Evolutionary conservation across 2,888 invertebrate species (phyloP), one percentile per base, ranked within the genome.

Genomic region (Rutpela maculata): DNA sequence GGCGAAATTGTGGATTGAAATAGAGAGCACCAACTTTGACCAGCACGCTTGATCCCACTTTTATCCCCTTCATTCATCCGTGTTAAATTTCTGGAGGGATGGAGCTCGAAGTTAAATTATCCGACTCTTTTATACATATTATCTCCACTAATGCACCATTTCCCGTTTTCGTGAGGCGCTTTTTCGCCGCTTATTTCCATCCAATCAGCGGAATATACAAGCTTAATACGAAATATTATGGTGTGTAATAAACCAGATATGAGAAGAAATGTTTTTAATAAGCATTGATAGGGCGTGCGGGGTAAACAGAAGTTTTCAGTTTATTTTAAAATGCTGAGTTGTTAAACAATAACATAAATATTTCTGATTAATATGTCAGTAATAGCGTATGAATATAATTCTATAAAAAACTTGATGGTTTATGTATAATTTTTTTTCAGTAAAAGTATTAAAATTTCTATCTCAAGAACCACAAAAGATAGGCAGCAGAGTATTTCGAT

Each of bases 1-100:
- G 80, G 78, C 82, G 81, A 83, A 85, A 86, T 84, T 83, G 84
- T 84, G 86, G 85, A 86, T 86, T 86, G 87, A 86, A 87, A 87
- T 85, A 85, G 87, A 85, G 83, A 84, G 83, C 83, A 84, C 83
- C 84, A 85, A 86, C 85, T 86, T 85, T 86, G 86, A 85, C 85
- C 87, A 83, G 82, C 82, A 78, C 81, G 80, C 75, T 82, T 87
- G 85, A 86, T 86, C 85, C 85, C 78, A 80, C 79, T 77, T 75
- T 85, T 86, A 85, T 85, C 85, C 85, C 84, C 81, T 86, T 86
- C 86, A 86, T 86, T 86, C 85, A 85, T 86, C 85, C 85, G 85
- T 85, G 85, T 86, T 86, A 86, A 86, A 86, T 84, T 83, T 78
- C 78, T 57, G 70, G 72, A 62, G 72, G 72, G 62, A 43, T 63